Evolutionary conservation across 2,113 vertebrate species (phyloP).

Genomic region (Apaloderma vittatum): DNA sequence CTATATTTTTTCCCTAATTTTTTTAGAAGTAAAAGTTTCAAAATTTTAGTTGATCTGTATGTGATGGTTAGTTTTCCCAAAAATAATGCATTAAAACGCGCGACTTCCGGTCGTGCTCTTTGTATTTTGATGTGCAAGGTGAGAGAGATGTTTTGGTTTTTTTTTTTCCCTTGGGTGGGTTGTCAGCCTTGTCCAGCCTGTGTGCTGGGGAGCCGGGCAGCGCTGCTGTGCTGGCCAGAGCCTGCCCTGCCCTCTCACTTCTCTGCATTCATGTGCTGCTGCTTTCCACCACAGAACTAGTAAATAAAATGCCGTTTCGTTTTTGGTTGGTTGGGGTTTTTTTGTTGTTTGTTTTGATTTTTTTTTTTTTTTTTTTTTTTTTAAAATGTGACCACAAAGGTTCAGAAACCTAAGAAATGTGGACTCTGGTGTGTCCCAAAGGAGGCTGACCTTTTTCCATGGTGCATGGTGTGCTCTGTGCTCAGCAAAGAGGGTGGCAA

Average conservation of each 20-base stretch:
- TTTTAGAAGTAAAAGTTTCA: not conserved
- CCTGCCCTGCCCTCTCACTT: not conserved
- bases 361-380: no score
- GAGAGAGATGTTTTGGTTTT: not conserved
- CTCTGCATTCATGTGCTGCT: not conserved
- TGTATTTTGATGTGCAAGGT: not conserved
- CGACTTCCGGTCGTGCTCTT: not conserved
- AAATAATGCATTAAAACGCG: not conserved
- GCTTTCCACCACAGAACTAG: not conserved
- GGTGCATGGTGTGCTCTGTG: accelerated
- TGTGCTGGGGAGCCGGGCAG: no score
- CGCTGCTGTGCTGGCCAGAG: accelerated
- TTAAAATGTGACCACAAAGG: no score
- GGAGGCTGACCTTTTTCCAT: not conserved
- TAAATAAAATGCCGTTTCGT: not conserved
- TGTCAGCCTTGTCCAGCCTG: not conserved
- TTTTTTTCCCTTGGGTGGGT: accelerated
- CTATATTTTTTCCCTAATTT: not conserved
- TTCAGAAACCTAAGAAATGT: not conserved
- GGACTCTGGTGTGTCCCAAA: not conserved
- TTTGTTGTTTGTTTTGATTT: no score
- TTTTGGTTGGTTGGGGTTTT: no score
- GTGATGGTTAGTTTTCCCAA: not conserved
- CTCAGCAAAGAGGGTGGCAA: not conserved
- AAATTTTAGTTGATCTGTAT: not conserved